Percentiles rank a stretch among this genome's conserved stretches.
phyloP scores from a whole-genome alignment of 2,888 invertebrate genomes.

The Acanthosepion esculentum region DNA sequence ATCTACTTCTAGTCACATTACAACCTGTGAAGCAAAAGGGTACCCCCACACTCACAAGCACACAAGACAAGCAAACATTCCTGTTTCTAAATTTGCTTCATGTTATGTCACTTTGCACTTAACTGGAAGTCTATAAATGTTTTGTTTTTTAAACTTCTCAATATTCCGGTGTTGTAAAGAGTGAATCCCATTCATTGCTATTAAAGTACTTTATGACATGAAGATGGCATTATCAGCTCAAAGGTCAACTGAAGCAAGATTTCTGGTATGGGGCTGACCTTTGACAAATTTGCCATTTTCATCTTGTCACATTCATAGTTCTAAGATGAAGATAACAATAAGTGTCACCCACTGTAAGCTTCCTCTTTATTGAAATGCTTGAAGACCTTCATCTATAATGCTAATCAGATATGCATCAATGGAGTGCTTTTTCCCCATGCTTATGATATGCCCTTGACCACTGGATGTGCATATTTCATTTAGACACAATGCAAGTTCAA shows the following conservation, averaged over 20 bases:
- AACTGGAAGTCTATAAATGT: neutral
- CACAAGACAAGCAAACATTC: neutral
- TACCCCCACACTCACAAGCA: no score
- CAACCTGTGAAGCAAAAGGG: no score
- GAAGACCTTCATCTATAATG: neutral
- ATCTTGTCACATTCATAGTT: neutral
- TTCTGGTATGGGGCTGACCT: neutral
- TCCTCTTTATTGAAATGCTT: neutral
- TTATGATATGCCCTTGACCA: neutral
- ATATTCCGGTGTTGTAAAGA: neutral
- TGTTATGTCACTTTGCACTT: neutral
- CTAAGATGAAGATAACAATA: neutral
- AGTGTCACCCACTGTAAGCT: neutral
- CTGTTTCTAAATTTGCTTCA: neutral
- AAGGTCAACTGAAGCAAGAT: neutral
- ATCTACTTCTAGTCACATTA: no score
- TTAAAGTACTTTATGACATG: neutral
- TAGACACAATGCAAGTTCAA: neutral
- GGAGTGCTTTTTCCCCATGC: no score
- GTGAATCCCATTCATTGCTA: neutral
- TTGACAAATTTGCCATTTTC: constrained; percentile 1
- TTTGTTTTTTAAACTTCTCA: neutral
- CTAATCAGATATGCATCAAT: neutral
- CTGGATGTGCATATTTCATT: neutral
- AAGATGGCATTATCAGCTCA: neutral